A percentile compares a stretch with the other conserved stretches of the same genome.
phyloP scores from a whole-genome alignment of 1,140 invertebrate genomes.

The Littorina saxatilis region DNA sequence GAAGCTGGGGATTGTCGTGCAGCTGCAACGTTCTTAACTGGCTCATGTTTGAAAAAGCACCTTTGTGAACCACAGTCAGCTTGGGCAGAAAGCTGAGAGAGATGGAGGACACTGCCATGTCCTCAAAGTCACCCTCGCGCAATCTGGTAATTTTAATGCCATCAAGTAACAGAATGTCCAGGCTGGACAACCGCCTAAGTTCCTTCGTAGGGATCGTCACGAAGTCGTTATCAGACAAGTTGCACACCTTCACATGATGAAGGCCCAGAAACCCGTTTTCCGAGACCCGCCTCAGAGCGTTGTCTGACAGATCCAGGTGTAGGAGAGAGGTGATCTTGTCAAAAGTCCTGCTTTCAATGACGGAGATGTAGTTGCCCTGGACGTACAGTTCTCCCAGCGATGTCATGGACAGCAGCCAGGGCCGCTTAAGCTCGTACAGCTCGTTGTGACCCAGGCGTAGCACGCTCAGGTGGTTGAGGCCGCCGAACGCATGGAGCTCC shows the following conservation, averaged over 20 bases:
- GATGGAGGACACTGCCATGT: constrained; percentile 67
- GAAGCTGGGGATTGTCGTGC: constrained; percentile 73
- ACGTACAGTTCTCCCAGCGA: constrained; percentile 58
- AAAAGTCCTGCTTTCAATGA: constrained; percentile 57
- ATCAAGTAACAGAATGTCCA: constrained; percentile 67
- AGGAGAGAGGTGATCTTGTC: constrained; percentile 57
- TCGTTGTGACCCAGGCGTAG: constrained; percentile 63
- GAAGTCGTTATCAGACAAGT: constrained; percentile 64
- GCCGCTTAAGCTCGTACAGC: constrained; percentile 53
- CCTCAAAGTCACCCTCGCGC: constrained; percentile 66
- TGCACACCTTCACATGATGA: constrained; percentile 53
- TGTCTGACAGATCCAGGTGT: constrained; percentile 62
- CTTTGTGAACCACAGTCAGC: constrained; percentile 71
- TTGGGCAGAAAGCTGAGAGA: constrained; percentile 72
- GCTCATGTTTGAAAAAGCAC: constrained; percentile 75
- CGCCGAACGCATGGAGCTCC: constrained; percentile 64
- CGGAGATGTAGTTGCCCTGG: constrained; percentile 57
- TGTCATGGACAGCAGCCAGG: constrained; percentile 65
- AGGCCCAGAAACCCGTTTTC: constrained; percentile 59
- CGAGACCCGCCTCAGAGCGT: constrained; percentile 56
- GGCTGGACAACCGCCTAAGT: constrained; percentile 51
- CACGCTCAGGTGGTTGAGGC: constrained; percentile 58
- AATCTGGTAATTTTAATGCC: constrained; percentile 66
- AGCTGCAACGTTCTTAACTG: constrained; percentile 70
- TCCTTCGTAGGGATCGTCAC: constrained; percentile 50